Base-by-base conservation (phyloP, 2,888 invertebrate species). In the Lamproptera curius region DNA sequence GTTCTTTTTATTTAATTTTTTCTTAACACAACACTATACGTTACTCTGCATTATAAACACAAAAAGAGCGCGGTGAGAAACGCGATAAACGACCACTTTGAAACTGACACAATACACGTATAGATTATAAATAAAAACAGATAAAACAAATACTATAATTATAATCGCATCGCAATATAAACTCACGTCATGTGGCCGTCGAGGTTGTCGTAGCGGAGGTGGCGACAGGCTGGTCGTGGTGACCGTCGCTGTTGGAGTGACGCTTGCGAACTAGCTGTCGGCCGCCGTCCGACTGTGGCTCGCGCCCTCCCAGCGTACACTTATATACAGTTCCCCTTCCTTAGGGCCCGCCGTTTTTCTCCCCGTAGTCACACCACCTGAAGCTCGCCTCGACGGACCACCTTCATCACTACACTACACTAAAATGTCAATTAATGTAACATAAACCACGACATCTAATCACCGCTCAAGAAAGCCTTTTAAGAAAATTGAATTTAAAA, bases 281-380 rank as follows among this genome's bases (percentile, higher is more conserved):
- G 68, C 55, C 68, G 73, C 73, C 69, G 63, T 66, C 63, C 74
- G 73, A 85, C 83, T 85, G 85, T 80, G 62, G 70, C 79, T 75
- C 75, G 73, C 78, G 73, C 66, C 58, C 59, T 63, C 63, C 58
- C 53, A 55, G 60, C 83, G 55, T 67, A 68, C 80, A 67, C 82
- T 82, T 82, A 76, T 85, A 85, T 85, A 84, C 65, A 63, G 58
- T 76, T 65, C 80, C 79, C 81, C 78, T 60, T 79, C 76, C 64
- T 59, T 56, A 63, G 65, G 71, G 63, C 62, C 57, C 53, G 52
- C 56, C 55, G 59, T 63, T 70, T 70, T 73, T 70, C 61, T 64
- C 65, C 63, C 65, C 63, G 59, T n/a, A 60, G 56, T 58, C 63
- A 71, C 64, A n/a, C n/a, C n/a, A n/a, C n/a, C n/a, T n/a, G n/a